Percentiles rank a stretch among this genome's conserved stretches.
phyloP scores from a whole-genome alignment of 2,113 vertebrate genomes.

The Gracilinanus agilis region DNA sequence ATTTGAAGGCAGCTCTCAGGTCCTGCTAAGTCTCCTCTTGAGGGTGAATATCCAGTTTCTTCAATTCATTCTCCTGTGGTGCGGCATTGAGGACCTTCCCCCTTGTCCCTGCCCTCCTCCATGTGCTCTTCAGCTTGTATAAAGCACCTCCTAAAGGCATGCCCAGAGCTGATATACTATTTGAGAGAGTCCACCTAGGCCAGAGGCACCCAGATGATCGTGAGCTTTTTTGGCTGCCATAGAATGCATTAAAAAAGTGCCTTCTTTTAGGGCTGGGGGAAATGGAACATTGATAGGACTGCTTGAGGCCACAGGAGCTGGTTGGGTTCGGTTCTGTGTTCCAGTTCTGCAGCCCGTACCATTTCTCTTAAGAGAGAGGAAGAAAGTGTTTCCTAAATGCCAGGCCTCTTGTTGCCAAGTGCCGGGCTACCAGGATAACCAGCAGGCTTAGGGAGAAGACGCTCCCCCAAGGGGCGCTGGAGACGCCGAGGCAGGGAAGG shows the following conservation, averaged over 20 bases:
- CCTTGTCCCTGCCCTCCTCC: neutral
- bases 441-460: too few relatives aligned
- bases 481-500: neutral
- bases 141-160: neutral
- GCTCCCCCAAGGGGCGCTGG: neutral
- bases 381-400: neutral
- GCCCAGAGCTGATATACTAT: neutral
- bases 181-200: neutral
- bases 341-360: neutral
- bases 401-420: neutral
- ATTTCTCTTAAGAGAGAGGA: neutral
- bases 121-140: neutral
- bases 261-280: neutral
- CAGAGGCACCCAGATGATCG: neutral
- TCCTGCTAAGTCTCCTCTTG: neutral
- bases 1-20: too few relatives aligned
- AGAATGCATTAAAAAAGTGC: neutral
- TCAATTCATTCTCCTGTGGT: neutral
- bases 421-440: neutral
- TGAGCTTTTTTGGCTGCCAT: too few relatives aligned
- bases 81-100: neutral
- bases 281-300: neutral
- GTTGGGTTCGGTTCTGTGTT: neutral
- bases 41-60: neutral
- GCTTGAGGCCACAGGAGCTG: neutral